Evolutionary conservation across 2,113 vertebrate genomes (phyloP).

Genomic region (Gopherus evgoodei): DNA sequence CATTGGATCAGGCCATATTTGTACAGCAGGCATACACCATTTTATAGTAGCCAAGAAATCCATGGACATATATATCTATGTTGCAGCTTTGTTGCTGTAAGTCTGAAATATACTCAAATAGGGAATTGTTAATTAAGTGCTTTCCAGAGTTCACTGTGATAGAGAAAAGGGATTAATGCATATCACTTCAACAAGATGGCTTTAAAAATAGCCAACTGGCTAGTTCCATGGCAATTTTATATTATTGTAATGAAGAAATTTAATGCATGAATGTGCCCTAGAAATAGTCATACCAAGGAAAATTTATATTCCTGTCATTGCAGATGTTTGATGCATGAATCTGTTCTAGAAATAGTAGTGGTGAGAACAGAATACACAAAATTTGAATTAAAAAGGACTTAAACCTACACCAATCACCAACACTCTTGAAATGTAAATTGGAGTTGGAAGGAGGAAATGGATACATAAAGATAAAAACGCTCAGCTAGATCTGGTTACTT

Average conservation of each 20-base stretch:
- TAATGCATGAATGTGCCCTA: conserved; percentile 61
- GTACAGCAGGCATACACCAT: neutral
- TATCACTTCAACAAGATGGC: conserved; percentile 16
- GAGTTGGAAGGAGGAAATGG: conserved; percentile 33
- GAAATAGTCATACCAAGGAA: conserved; percentile 63
- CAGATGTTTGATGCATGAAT: conserved; percentile 65
- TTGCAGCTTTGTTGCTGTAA: neutral
- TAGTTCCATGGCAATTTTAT: conserved; percentile 65
- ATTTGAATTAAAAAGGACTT: conserved; percentile 46
- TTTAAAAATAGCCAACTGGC: conserved; percentile 54
- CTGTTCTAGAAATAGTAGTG: conserved; percentile 43
- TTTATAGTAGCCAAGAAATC: neutral
- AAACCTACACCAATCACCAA: conserved; percentile 23
- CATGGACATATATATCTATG: neutral
- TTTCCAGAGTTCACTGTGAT: neutral
- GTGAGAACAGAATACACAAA: conserved; percentile 49
- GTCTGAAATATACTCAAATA: conserved; percentile 31
- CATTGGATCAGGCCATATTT: neutral
- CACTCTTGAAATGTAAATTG: conserved; percentile 51
- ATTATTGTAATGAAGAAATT: conserved; percentile 72
- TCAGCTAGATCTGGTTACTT: neutral
- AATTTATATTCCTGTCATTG: conserved; percentile 65
- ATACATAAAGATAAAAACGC: conserved; percentile 30
- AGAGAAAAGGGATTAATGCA: conserved; percentile 32
- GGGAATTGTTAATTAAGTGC: neutral